Evolutionary conservation across 2,888 invertebrate genomes (phyloP), one percentile per base, ranked within the genome.

Genomic region (Ditula angustiorana): DNA sequence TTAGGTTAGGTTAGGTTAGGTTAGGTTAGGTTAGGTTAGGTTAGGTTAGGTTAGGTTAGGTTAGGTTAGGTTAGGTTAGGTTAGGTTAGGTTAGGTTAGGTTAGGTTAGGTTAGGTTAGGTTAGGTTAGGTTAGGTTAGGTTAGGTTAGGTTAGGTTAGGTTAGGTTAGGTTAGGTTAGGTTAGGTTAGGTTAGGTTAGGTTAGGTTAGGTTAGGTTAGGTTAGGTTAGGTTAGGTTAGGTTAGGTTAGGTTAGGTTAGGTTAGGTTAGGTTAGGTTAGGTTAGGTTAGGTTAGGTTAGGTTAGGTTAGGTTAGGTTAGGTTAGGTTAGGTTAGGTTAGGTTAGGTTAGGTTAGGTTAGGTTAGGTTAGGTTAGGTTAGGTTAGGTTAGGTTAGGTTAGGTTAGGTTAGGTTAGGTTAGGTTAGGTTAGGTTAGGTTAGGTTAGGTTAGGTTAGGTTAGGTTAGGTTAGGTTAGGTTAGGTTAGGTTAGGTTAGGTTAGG

Each of bases 11-110:
- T 68, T 69, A 66, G 67, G 67, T 69, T 69, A 66, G 69, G 70
- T 70, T 70, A 68, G 68, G 70, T 70, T 68, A 68, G 70, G 69
- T 69, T 69, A 60, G 69, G 65, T n/a, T 67, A 67, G 69, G 69
- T 67, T 67, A 66, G 67, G 62, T 69, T 69, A 66, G 67, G 65
- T 69, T 69, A 66, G 69, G 66, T 69, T 69, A 64, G 68, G 70
- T 69, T 69, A 64, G 69, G 65, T 69, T 69, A 66, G 69, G 69
- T 69, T 69, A 66, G 66, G 69, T 69, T 69, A 69, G 69, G 67
- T 67, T 67, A 61, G 67, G 65, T 67, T 67, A 68, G 67, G 68
- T 68, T 68, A 66, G 68, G 68, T 68, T 68, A 61, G 68, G 66
- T 68, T 68, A 69, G 69, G 69, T 68, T 68, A 57, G 66, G 66